phyloP scores from a whole-genome alignment of 2,797 vertebrate genomes.

The Amniataba percoides region DNA sequence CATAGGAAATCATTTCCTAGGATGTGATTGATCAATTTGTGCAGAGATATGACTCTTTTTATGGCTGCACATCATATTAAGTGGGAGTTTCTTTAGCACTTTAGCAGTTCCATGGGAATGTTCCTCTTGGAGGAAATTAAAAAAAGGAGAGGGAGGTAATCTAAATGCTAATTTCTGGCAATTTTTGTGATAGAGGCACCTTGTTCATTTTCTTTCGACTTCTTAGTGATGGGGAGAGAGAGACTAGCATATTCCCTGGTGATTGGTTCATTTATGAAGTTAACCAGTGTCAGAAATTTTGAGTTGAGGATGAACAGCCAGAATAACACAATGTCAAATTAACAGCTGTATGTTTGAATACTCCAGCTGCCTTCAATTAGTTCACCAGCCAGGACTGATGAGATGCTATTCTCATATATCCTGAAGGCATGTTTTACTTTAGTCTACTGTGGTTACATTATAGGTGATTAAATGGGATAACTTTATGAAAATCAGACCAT shows the following conservation, averaged over 20 bases:
- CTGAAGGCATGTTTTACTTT: not conserved
- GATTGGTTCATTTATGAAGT: slow-evolving; percentile 25
- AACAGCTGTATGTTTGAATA: not conserved
- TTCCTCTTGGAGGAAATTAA: slow-evolving; percentile 33
- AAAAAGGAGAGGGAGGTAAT: slow-evolving; percentile 28
- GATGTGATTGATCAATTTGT: slow-evolving; percentile 39
- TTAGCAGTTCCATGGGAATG: slow-evolving; percentile 12
- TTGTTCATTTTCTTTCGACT: slow-evolving; percentile 36
- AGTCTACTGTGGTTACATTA: not conserved
- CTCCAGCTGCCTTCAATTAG: not conserved
- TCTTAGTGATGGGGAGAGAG: slow-evolving; percentile 8
- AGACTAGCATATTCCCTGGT: not conserved
- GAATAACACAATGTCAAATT: not conserved
- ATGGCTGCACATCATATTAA: slow-evolving; percentile 29
- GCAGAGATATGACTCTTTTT: slow-evolving; percentile 46
- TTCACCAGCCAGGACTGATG: not conserved
- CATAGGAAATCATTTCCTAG: slow-evolving; percentile 30
- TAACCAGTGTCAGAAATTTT: slow-evolving; percentile 17
- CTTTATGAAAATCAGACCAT: not conserved
- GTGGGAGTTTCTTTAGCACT: slow-evolving; percentile 28
- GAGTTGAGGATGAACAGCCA: slow-evolving; percentile 1
- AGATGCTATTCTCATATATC: not conserved
- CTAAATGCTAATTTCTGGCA: slow-evolving; percentile 64
- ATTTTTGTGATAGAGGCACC: slow-evolving; percentile 36
- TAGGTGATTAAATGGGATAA: not conserved